Conservation (phyloP, 2,888 invertebrate species). For the Tipula helvola region DNA sequence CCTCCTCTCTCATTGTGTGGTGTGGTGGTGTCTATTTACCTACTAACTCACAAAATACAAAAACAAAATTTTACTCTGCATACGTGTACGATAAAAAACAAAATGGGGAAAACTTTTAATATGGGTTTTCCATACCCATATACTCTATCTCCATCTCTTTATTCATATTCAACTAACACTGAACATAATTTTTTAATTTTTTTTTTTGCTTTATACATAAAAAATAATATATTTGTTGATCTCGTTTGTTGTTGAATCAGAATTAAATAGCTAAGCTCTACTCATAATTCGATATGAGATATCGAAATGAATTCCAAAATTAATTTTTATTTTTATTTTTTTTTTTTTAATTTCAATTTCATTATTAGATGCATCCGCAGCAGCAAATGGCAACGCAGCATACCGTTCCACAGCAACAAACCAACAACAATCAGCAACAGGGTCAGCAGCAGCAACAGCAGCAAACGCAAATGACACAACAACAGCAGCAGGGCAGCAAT, state of each 20-base stretch:
- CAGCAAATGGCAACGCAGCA: neutral
- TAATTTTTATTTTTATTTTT: neutral
- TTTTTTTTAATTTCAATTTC: neutral
- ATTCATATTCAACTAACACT: constrained; percentile 4
- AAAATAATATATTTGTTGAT: constrained; percentile 9
- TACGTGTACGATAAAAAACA: neutral
- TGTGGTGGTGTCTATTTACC: neutral
- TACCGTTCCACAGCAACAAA: constrained; percentile 15
- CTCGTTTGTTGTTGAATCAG: constrained; percentile 5
- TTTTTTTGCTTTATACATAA: neutral
- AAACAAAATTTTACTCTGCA: neutral
- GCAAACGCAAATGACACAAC: constrained; percentile 17
- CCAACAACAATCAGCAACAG: constrained; percentile 19
- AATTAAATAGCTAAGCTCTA: neutral
- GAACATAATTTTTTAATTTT: neutral
- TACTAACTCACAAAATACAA: neutral
- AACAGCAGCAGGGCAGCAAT: constrained; percentile 19
- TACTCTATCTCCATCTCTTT: neutral
- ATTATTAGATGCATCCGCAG: neutral
- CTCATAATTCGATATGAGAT: neutral
- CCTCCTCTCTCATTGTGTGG: neutral
- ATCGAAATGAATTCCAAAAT: neutral
- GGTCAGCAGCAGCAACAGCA: neutral
- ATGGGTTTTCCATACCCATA: neutral
- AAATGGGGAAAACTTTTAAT: neutral